Base-by-base conservation (phyloP, 1,140 invertebrate genomes). In the Laupala kohalensis region DNA sequence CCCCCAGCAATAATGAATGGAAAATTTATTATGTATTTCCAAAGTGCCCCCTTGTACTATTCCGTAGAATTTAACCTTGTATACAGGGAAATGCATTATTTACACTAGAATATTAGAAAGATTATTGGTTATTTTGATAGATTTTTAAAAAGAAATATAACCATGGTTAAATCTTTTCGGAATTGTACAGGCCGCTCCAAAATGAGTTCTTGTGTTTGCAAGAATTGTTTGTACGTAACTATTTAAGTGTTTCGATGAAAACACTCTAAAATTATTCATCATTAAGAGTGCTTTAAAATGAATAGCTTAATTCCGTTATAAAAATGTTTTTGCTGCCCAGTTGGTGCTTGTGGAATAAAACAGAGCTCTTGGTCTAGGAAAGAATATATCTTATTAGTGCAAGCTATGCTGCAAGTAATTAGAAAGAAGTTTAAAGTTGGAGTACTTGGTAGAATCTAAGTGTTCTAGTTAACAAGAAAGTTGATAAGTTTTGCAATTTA, bases 211-310 rank as follows among this genome's bases (percentile, higher is more conserved):
- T 71, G 62, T 63, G 25, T 23, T 29, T 64, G 28, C 23, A 71
- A 65, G 70, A 13, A 63, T 53, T 66, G 29, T 71, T 64, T 65
- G 26, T 71, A 65, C 24, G 70, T 25, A 65, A 71, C 23, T 66
- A 23, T 28, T 71, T 24, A 30, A 68, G 28, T 71, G 25, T 73
- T 67, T 73, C 29, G 64, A 65, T 63, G 27, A 73, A 67, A 70
- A 73, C 72, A 73, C 69, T 73, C 53, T 65, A 73, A 73, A 68
- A 72, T 72, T 53, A 29, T 71, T 72, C 69, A 70, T 73, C 72
- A 69, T 25, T 25, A 29, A 73, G 62, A 69, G 72, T 69, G 72
- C 72, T 73, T 73, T 70, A 73, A 73, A 53, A 53, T 13, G 37
- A 53, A 19, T 53, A 53, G 37, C 37, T 53, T 53, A 53, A 53